phyloP scores from a whole-genome alignment of 2,113 vertebrate genomes.

The Brachyhypopomus occidentalis region DNA sequence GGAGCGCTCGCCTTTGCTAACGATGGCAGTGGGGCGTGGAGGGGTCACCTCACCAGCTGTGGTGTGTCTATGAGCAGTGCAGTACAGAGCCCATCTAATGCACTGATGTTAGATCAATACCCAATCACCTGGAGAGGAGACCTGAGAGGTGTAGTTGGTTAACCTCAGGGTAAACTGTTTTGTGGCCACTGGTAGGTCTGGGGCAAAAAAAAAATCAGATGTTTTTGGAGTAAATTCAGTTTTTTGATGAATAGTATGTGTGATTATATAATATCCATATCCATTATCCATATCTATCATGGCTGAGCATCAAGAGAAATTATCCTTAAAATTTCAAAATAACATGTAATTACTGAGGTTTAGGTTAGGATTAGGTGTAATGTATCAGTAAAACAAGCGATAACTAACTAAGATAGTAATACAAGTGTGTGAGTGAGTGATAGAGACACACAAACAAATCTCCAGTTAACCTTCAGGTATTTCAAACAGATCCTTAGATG shows the following conservation, averaged over 20 bases:
- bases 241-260: background rate
- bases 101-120: conserved; percentile 65
- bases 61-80: conserved; percentile 40
- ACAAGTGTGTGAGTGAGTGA: background rate
- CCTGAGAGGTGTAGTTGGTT: conserved; percentile 52
- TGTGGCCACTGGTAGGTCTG: conserved; percentile 43
- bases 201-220: background rate
- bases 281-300: too few species aligned
- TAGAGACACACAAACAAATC: background rate
- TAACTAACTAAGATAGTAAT: background rate
- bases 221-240: background rate
- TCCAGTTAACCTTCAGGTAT: background rate
- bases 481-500: background rate
- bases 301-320: too few species aligned
- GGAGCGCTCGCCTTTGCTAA: conserved; percentile 24
- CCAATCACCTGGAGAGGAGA: conserved; percentile 62
- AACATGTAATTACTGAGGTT: too few species aligned
- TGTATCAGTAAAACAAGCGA: too few species aligned
- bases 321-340: too few species aligned
- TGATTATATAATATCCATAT: too few species aligned
- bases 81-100: conserved; percentile 47
- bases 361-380: too few species aligned
- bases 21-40: conserved; percentile 48
- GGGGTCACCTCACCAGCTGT: background rate
- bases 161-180: conserved; percentile 56